phyloP scores from a whole-genome alignment of 1,140 invertebrate species.

The Dreissena polymorpha region DNA sequence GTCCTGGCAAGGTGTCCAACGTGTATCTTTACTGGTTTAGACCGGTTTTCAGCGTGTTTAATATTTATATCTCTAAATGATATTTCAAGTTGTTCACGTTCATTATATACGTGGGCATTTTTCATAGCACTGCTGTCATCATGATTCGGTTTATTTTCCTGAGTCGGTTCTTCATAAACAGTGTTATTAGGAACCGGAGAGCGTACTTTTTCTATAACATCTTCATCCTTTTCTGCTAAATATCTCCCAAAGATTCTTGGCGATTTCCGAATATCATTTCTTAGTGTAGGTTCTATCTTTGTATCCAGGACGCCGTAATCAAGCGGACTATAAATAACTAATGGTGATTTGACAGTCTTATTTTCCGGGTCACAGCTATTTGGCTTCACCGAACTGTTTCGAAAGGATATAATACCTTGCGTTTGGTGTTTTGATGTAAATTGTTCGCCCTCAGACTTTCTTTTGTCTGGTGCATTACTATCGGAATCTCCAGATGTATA shows the following conservation, averaged over 20 bases:
- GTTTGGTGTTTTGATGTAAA: no score
- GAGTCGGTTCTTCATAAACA: no score
- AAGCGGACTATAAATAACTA: conserved; percentile 33
- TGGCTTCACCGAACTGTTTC: no score
- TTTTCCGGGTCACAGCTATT: no score
- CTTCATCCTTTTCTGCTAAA: conserved; percentile 42
- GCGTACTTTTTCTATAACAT: conserved; percentile 28
- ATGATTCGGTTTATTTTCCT: no score
- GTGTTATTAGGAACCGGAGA: not conserved
- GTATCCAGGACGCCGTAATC: conserved; percentile 30
- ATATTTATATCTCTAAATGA: not conserved
- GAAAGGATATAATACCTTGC: no score
- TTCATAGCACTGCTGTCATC: no score
- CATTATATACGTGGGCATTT: no score
- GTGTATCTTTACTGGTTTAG: conserved; percentile 15
- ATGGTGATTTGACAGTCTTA: no score
- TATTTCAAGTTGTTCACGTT: not conserved
- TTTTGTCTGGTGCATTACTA: not conserved
- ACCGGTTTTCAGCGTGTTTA: not conserved
- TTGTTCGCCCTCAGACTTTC: no score
- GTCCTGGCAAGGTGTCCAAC: conserved; percentile 18
- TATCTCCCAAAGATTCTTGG: conserved; percentile 47
- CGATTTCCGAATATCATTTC: conserved; percentile 3
- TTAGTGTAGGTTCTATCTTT: not conserved
- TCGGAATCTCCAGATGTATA: conserved; percentile 52